Base-by-base conservation (phyloP, 2,113 vertebrate species). In the Halichoerus grypus region DNA sequence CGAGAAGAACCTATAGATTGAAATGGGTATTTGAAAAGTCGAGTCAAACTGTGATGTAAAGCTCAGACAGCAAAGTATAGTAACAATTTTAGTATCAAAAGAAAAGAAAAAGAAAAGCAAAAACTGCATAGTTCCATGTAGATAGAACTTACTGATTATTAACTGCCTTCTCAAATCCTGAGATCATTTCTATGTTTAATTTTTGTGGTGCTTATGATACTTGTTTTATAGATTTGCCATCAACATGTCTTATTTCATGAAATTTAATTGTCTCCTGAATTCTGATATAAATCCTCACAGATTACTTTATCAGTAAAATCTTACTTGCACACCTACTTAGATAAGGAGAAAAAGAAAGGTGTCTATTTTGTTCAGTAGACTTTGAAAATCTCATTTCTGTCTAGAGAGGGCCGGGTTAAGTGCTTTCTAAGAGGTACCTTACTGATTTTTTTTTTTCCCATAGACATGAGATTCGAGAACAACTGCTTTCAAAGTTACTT, bases 221-320 rank as follows among this genome's bases (percentile, higher is more conserved):
- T 61, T 80, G 2, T 59, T 72, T 89, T 81, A 21, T 49, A 80
- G 24, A 53, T 49, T 91, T 92, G 2, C 15, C 46, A 49, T 77
- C 4, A 33, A 49, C 1, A 10, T 90, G 21, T 61, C 55, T 85
- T 85, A 65, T 93, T 71, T 59, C 10, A 18, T n/a, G 1, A 19
- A 55, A 71, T 55, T 69, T 84, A 53, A 76, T 95, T 77, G 13
- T 80, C 28, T 65, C 5, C n/a, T 86, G 88, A 74, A 51, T 67
- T 92, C 22, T 89, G 21, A 88, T 91, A 57, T 67, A 93, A 98
- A 89, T 96, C 13, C 7, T 76, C 19, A 22, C 88, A 13, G 7
- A 18, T 95, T 65, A 46, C 46, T 96, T 80, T 81, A 74, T 80
- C 74, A 51, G 46, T 63, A 28, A 86, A 71, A 85, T 86, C 33